Conservation (phyloP, 2,797 vertebrate genomes). For the Heliangelus exortis region DNA sequence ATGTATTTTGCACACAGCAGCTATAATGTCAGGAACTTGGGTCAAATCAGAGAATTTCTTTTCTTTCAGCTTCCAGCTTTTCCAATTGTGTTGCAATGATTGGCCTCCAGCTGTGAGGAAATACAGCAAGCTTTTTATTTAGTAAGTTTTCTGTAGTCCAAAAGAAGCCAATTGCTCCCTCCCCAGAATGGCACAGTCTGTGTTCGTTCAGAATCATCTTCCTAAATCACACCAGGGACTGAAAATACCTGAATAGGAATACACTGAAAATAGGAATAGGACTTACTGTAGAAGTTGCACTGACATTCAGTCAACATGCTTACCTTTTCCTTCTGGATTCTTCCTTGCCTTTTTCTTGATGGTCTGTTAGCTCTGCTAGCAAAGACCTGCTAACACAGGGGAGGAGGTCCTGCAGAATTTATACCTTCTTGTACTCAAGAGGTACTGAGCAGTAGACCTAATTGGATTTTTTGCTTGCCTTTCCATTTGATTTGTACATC, state of each 20-base stretch:
- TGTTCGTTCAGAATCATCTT: constrained; percentile 1
- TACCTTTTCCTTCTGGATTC: neutral
- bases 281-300: neutral
- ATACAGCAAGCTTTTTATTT: constrained; percentile 19
- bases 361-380: neutral
- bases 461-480: neutral
- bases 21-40: neutral
- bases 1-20: neutral
- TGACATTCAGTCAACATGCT: neutral
- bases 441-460: neutral
- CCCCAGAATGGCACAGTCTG: neutral
- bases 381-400: neutral
- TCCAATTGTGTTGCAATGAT: neutral
- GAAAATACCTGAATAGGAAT: neutral
- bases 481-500: neutral
- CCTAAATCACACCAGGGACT: neutral
- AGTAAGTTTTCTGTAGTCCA: constrained; percentile 9
- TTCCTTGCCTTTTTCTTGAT: neutral
- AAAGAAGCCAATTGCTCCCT: neutral
- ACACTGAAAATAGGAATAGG: neutral
- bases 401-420: neutral
- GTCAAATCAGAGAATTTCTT: neutral
- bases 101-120: constrained; percentile 21
- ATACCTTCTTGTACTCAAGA: neutral
- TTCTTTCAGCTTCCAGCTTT: constrained; percentile 20